Evolutionary conservation across 2,888 invertebrate genomes (phyloP).

Genomic region (Bombylius discolor): DNA sequence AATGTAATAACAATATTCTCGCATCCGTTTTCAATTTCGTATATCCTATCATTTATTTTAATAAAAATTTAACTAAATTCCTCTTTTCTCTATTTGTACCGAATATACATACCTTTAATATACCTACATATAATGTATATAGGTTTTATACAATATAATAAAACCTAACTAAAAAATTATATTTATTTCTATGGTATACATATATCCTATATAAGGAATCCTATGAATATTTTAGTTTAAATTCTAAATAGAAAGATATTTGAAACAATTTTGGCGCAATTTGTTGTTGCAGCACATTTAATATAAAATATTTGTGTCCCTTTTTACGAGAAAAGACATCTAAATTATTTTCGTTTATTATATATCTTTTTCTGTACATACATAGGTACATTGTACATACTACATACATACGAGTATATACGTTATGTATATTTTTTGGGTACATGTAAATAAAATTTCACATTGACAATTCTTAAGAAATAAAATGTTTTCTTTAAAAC

Average conservation of each 20-base stretch:
- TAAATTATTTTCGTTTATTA: not conserved
- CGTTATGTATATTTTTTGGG: no score
- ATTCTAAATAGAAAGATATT: not conserved
- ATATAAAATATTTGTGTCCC: not conserved
- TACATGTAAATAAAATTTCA: not conserved
- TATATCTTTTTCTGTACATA: no score
- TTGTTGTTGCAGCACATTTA: not conserved
- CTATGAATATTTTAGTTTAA: not conserved
- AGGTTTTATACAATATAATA: no score
- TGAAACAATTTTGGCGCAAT: not conserved
- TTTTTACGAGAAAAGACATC: not conserved
- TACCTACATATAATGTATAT: no score
- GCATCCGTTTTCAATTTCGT: not conserved
- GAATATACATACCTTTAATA: no score
- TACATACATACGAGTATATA: no score
- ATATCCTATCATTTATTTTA: not conserved
- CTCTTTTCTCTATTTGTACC: not conserved
- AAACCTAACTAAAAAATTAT: not conserved
- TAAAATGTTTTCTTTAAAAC: not conserved
- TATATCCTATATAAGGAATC: no score
- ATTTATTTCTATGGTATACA: not conserved
- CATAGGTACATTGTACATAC: no score
- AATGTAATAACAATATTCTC: no score
- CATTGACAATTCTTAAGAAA: not conserved
- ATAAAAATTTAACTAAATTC: not conserved